Percentiles rank a stretch among this genome's conserved stretches.
Evolutionary conservation across 1,140 invertebrate genomes (phyloP).

Genomic region (Drosophila baimaii): DNA sequence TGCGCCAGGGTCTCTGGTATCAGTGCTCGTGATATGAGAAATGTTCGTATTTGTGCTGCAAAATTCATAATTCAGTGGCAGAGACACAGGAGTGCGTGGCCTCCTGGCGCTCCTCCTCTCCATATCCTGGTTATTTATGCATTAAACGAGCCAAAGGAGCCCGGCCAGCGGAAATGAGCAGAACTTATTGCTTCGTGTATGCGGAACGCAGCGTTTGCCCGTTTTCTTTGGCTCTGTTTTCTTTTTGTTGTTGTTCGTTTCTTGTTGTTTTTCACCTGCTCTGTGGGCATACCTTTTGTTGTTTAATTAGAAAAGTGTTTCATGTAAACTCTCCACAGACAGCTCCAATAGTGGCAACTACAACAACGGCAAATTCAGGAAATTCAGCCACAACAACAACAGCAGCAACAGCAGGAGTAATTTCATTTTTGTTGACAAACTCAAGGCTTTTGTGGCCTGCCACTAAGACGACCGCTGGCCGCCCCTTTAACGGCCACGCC

Average conservation of each 20-base stretch:
- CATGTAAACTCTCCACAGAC: constrained; percentile 45
- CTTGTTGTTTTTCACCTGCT: constrained; percentile 5
- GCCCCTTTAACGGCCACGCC: constrained; percentile 17
- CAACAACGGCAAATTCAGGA: constrained; percentile 22
- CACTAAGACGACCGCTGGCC: constrained; percentile 55
- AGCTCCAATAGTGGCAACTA: constrained; percentile 38
- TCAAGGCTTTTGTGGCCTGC: constrained; percentile 70
- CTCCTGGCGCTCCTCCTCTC: neutral
- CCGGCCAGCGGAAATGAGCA: constrained; percentile 53
- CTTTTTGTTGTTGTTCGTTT: neutral
- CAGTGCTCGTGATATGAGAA: constrained; percentile 43
- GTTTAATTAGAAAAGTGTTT: constrained; percentile 78
- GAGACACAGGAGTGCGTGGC: constrained; percentile 39
- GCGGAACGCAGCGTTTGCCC: constrained; percentile 1
- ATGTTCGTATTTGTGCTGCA: constrained; percentile 56
- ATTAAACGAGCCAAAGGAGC: constrained; percentile 54
- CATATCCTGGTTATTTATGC: constrained; percentile 60
- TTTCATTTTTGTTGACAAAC: constrained; percentile 80
- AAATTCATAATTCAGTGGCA: constrained; percentile 68
- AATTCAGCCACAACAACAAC: constrained; percentile 9
- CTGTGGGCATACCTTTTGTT: constrained; percentile 60
- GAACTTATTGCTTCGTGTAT: constrained; percentile 50
- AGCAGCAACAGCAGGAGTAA: constrained; percentile 34
- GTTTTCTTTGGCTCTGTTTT: neutral
- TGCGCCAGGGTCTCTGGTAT: constrained; percentile 19